Evolutionary conservation across 2,888 invertebrate species (phyloP), one percentile per base, ranked within the genome.

Genomic region (Ormyrus rosae): DNA sequence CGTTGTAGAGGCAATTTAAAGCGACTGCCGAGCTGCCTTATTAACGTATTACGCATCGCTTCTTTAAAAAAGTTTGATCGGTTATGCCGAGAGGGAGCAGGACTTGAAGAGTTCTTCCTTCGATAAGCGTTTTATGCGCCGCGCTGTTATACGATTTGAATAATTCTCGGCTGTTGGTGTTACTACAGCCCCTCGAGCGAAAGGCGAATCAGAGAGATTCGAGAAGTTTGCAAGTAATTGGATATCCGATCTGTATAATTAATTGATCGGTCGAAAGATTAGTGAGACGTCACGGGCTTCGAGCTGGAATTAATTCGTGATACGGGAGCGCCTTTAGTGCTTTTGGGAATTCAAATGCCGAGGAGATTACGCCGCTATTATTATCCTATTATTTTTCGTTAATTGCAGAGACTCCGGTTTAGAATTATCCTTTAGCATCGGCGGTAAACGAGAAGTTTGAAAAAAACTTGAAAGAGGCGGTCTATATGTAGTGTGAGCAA

Each of bases 241-340:
- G 77, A 81, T 81, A 81, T 77, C 69, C 69, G 69, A 64, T 48
- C 58, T 76, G 73, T 69, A 69, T 81, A 81, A 77, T 77, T 81
- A 77, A 77, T 73, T 77, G 81, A 77, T 81, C 77, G 69, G 55
- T 61, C 64, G 81, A 77, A 72, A 83, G 80, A 84, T 83, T 83
- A 80, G 53, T 70, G 77, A 80, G 77, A 76, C 65, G 74, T 74
- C 71, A 65, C 60, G 53, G 0, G 2, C 11, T n/a, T 9, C 8
- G 72, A 74, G 74, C 19, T 69, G 56, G 64, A 73, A 69, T 79
- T 74, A 74, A 79, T 78, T 50, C 68, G 4, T 55, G 67, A 74
- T 78, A 72, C 64, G 34, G 2, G 34, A 34, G 34, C 34, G 34
- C 3, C 34, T 45, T 64, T 48, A 11, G 13, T 34, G 53, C 46